Conservation (phyloP, 1,140 invertebrate species). For the Sminthurinus signatus region DNA sequence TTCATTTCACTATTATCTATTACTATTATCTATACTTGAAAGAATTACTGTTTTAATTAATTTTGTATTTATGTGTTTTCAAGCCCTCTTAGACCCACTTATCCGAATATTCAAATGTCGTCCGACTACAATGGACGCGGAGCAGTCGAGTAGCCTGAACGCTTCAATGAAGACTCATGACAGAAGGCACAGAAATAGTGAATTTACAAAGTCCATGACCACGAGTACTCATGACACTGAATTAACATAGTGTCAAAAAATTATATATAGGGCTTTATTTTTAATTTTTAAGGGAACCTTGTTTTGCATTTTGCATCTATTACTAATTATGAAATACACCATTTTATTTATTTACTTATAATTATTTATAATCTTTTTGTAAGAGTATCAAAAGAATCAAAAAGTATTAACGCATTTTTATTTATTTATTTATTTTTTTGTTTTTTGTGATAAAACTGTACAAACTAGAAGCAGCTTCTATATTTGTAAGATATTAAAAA, state of each 20-base stretch:
- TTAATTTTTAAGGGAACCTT: no score
- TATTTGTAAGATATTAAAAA: neutral
- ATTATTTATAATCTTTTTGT: no score
- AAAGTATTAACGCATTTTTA: neutral
- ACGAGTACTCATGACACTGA: no score
- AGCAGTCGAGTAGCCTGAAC: neutral
- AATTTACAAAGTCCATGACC: no score
- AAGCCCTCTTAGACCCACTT: neutral
- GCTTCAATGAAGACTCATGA: no score
- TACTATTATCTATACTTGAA: neutral
- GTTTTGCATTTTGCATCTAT: no score
- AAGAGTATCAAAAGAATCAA: neutral
- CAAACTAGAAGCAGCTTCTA: neutral
- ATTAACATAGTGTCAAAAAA: no score
- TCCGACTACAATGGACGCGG: neutral
- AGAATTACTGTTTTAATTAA: neutral
- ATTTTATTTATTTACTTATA: neutral
- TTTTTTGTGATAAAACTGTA: neutral
- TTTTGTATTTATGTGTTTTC: neutral
- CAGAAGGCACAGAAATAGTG: no score
- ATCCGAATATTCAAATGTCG: neutral
- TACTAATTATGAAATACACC: no score
- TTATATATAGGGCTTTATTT: no score
- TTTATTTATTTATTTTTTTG: neutral
- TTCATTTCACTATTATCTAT: neutral